Base-by-base conservation (phyloP, 2,888 invertebrate species). In the Xylota sylvarum region DNA sequence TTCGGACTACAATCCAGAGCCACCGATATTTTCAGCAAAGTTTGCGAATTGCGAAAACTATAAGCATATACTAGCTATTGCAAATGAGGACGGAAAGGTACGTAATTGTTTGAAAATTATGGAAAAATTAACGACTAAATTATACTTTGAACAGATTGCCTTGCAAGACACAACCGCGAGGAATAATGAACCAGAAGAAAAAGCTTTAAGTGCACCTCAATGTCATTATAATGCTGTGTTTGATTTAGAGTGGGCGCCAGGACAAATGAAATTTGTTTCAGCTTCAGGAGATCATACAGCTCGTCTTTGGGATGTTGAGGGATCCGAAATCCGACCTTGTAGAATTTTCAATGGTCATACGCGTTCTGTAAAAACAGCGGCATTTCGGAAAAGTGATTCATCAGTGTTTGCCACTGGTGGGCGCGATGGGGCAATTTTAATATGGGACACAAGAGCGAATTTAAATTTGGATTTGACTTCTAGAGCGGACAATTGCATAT, bases 221-320 rank as follows among this genome's bases (percentile, higher is more conserved):
- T 94, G 94, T 80, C 98, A 98, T 92, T 94, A 94, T 89, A 98
- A 98, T 93, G 98, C 98, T 0, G 96, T 98, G 37, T 98, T 98
- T 91, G 98, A 98, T 91, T 91, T 98, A 69, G 96, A 96, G 0
- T 98, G 98, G 98, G 95, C 96, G 93, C 96, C 96, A 0, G 94
- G 94, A 0, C 94, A 95, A 89, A 94, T 95, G 94, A 96, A 95
- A 89, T 94, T 98, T 78, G 95, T 98, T 0, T 97, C 97, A 4
- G 97, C 96, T 0, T 97, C 97, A 55, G 96, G 96, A 0, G 98
- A 98, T 92, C 97, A 97, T 90, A 96, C 96, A 0, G 96, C 96
- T 0, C 94, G 95, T 77, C 93, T 98, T 14, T 97, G 97, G 96
- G 96, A 97, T 90, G 94, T 96, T 0, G 91, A 92, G 0, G 94